Conservation (phyloP, 2,888 invertebrate species). For the Perizoma flavofasciatum region DNA sequence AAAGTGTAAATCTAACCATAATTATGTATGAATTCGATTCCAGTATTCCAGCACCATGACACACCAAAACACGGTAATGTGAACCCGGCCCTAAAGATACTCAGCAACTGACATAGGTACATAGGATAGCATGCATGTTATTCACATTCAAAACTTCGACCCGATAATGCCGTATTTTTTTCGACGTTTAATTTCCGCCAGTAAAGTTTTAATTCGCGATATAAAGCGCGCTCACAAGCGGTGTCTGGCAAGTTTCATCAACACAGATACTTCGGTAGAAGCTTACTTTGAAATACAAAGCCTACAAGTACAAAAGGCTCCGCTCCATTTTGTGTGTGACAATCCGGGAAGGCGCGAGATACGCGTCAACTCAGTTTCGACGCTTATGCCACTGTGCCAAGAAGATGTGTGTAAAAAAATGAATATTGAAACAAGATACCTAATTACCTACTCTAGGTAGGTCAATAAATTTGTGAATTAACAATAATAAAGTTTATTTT, state of each 20-base stretch:
- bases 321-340: constrained; percentile 79
- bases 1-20: too few species aligned
- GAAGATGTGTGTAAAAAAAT: constrained; percentile 14
- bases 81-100: too few species aligned
- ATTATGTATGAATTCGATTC: too few species aligned
- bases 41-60: too few species aligned
- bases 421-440: too few species aligned
- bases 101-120: too few species aligned
- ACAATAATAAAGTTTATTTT: too few species aligned
- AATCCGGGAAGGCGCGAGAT: constrained; percentile 73
- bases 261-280: constrained; percentile 79
- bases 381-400: constrained; percentile 49
- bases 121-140: background rate
- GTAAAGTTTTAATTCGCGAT: constrained; percentile 82
- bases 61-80: too few species aligned
- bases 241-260: constrained; percentile 84
- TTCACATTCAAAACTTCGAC: constrained; percentile 5
- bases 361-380: constrained; percentile 68
- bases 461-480: too few species aligned
- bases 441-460: too few species aligned
- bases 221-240: constrained; percentile 80
- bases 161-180: constrained; percentile 52
- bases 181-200: constrained; percentile 78
- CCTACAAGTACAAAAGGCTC: constrained; percentile 80
- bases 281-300: constrained; percentile 82